Base-by-base conservation (phyloP, 2,797 vertebrate species). In the Siniperca undulata region DNA sequence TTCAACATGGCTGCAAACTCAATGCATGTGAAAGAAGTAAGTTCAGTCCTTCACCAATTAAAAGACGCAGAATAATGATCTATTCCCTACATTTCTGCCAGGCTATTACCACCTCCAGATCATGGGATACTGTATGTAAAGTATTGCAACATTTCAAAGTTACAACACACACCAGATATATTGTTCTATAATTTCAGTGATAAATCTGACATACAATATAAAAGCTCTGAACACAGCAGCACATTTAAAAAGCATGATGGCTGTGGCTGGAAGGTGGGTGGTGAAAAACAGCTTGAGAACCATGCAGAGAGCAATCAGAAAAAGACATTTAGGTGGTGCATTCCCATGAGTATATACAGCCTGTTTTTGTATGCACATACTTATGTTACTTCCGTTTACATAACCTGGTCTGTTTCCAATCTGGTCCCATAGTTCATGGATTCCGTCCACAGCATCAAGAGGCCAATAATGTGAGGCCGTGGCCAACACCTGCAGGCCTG, bases 381-480 rank as follows among this genome's bases (percentile, higher is more conserved):
- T 93, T 95, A 95, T 94, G 93, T 87, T 92, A 86, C 77, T 96
- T 79, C 94, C 95, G 92, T 81, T 95, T 93, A 87, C 94, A 95
- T 85, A 68, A 94, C 90, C 95, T 87, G 80, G 83, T 94, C 95
- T 97, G 96, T 97, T 97, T 97, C 97, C 96, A 77, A 96, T 96
- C 0, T 93, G 90, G 56, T 98, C 97, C 91, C 94, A 97, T 75
- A 99, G 95, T 24, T 97, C 97, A 3, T 91, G 94, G 87, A 99
- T 98, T 69, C 97, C 98, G 0, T 98, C 97, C 95, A 98, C 97
- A 0, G 89, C 94, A 89, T 97, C 98, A 85, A 99, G 67, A 0
- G 98, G 98, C 98, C 98, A 99, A 78, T 99, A 99, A 86, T 99
- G 97, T 67, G 98, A 97, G 55, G 97, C 98, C 0, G 97, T 97